A percentile compares a stretch with the other conserved stretches of the same genome.
Evolutionary conservation across 92 coral and sea anemone genomes (phyloP).

Genomic region (Siderastrea radians): DNA sequence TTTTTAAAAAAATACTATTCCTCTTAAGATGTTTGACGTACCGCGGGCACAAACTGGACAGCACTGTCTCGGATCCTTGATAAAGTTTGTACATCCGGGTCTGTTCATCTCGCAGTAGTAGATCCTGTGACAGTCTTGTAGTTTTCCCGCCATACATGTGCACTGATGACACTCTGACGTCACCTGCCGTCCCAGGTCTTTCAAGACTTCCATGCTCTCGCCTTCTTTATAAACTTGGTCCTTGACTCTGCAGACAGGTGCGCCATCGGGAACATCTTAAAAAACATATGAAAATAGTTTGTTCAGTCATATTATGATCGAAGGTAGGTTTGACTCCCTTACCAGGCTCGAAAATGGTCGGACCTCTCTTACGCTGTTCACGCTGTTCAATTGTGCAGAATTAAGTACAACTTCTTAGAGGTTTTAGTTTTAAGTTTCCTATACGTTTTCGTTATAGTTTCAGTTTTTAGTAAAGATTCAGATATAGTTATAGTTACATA

Average conservation of each 20-base stretch:
- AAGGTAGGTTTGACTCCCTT: not conserved
- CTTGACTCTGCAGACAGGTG: constrained; percentile 22
- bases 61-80: constrained; percentile 25
- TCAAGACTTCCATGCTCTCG: constrained; percentile 35
- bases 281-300: not conserved
- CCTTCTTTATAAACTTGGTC: constrained; percentile 24
- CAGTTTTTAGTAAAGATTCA: too few species aligned
- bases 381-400: too few species aligned
- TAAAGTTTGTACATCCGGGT: constrained; percentile 7
- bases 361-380: too few species aligned
- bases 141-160: constrained; percentile 28
- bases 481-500: too few species aligned
- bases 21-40: not conserved
- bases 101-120: constrained; percentile 34
- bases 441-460: too few species aligned
- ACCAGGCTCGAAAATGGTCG: too few species aligned
- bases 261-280: constrained; percentile 24
- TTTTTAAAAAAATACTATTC: not conserved
- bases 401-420: too few species aligned
- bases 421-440: too few species aligned
- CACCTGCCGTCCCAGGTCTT: not conserved
- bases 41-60: constrained; percentile 45
- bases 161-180: constrained; percentile 44
- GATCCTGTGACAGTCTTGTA: constrained; percentile 27
- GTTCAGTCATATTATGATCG: not conserved